Evolutionary conservation across 2,888 invertebrate genomes (phyloP), one percentile per base, ranked within the genome.

Genomic region (Piscicola geometra): DNA sequence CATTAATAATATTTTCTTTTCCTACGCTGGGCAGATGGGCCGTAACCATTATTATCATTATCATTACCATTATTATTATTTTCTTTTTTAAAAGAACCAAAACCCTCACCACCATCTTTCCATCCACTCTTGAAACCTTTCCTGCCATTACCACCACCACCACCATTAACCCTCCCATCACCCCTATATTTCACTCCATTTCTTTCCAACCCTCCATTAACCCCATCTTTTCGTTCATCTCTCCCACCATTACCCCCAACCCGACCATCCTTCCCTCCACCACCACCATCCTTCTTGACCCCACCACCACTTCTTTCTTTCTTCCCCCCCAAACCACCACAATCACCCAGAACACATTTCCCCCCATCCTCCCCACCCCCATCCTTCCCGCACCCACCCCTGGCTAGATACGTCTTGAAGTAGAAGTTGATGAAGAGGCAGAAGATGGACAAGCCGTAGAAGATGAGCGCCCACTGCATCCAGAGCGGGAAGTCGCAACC

Each of bases 401-500:
- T 66, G 77, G 82, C 83, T 77, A 84, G 80, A 81, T 85, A 85
- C 32, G 85, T 83, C 76, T 85, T 84, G 81, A 83, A 83, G 81
- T 85, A 85, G 82, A 85, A 85, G 82, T 85, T 85, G 78, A 85
- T 81, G 80, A 85, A 85, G 72, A 85, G 81, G 69, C 81, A 41
- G 74, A 85, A 81, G 66, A 85, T 85, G 77, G 82, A 80, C 77
- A 81, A 81, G 64, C 83, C 85, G 77, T 85, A 85, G 76, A 82
- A 75, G 76, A 85, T 82, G 36, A 85, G 81, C 5, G 84, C 83
- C 82, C 84, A 85, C 78, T 84, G 83, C 84, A 85, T 85, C 84
- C 84, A 84, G 50, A 80, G 76, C 74, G 95, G 95, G 87, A 94
- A 96, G 86, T 93, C 90, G 88, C 95, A 96, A 76, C 93, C 92